Conservation (phyloP, 2,797 vertebrate species). For the Nothura maculosa region DNA sequence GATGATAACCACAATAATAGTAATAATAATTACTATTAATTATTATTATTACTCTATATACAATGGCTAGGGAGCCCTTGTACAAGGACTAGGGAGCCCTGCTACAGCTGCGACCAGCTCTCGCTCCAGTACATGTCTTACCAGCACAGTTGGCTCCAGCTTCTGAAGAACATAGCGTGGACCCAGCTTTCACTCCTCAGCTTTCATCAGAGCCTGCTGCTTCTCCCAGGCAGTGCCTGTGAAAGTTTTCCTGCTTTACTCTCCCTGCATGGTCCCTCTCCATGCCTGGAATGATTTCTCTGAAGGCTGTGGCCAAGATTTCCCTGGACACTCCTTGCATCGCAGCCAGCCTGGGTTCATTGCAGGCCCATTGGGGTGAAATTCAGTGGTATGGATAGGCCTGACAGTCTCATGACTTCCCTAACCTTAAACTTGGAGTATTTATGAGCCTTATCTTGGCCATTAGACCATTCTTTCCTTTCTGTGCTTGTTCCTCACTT, state of each 20-base stretch:
- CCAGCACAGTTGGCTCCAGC: background rate
- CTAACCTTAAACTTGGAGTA: background rate
- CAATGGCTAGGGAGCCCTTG: background rate
- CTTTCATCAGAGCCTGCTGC: fast-evolving
- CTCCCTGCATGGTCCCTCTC: background rate
- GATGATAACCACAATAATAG: background rate
- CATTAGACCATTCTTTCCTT: background rate
- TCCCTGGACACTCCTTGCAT: background rate
- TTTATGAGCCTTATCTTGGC: constrained; percentile 46
- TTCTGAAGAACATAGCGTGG: background rate
- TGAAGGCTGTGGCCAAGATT: background rate
- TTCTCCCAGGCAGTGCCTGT: background rate
- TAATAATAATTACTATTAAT: no score
- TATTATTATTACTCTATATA: no score
- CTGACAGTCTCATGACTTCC: background rate
- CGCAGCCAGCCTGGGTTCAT: background rate
- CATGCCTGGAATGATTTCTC: background rate
- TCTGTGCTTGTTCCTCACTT: constrained; percentile 45
- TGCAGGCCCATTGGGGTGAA: background rate
- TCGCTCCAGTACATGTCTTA: fast-evolving
- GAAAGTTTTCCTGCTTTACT: background rate
- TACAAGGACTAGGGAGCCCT: background rate
- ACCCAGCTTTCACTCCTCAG: background rate
- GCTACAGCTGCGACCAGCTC: fast-evolving
- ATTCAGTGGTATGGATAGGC: background rate